These are phyloP conservation scores for Asteroscopus sphinx DNA, from an alignment of 2,888 invertebrate genomes.

Conservation along the genomic window DNA sequence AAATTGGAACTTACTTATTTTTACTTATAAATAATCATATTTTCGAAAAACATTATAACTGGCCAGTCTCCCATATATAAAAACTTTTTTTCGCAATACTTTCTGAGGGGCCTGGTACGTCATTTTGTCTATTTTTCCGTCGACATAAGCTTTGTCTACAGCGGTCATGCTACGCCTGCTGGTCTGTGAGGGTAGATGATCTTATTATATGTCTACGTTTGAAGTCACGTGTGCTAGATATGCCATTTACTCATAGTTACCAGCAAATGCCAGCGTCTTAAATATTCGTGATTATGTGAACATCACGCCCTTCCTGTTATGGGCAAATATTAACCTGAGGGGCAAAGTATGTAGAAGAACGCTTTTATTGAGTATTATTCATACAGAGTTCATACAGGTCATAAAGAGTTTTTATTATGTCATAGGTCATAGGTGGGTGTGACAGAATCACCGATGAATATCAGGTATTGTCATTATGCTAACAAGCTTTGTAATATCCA, in stretches of 20 bases:
- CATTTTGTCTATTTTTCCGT: too few relatives aligned
- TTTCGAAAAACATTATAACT: too few relatives aligned
- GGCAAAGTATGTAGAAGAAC: constrained; percentile 12
- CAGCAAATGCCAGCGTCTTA: constrained; percentile 2
- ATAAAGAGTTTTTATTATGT: background rate
- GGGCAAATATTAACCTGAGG: too few relatives aligned
- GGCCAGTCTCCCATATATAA: too few relatives aligned
- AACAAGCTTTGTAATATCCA: background rate
- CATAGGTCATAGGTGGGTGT: constrained; percentile 1
- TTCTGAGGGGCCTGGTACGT: too few relatives aligned
- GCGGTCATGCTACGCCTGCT: too few relatives aligned
- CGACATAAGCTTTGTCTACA: background rate
- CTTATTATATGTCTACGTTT: background rate
- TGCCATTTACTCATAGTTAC: background rate
- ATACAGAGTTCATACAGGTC: too few relatives aligned
- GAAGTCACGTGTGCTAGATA: constrained; percentile 2
- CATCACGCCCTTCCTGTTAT: constrained; percentile 9
- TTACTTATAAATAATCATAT: too few relatives aligned
- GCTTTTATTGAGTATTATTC: constrained; percentile 11
- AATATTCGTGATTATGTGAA: constrained; percentile 27
- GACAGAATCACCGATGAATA: constrained; percentile 1
- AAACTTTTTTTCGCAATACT: too few relatives aligned
- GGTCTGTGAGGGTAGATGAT: too few relatives aligned
- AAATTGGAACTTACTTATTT: too few relatives aligned
- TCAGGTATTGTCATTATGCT: background rate